Evolutionary conservation across 2,888 invertebrate species (phyloP).

Genomic region (Beris morrisii): DNA sequence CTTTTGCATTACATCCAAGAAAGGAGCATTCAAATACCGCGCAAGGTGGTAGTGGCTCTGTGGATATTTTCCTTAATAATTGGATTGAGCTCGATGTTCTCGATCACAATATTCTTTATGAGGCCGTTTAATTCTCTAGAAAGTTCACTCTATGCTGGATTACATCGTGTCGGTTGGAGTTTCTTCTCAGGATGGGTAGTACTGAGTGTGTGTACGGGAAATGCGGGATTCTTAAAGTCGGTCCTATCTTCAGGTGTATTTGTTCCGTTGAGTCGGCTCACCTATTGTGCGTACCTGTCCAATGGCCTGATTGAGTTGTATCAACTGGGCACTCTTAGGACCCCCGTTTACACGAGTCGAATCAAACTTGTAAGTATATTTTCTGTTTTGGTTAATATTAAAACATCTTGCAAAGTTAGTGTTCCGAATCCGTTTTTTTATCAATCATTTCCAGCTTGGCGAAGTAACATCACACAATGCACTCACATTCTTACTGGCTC

Average conservation of each 20-base stretch:
- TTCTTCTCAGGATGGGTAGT: constrained; percentile 69
- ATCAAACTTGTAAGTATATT: constrained; percentile 62
- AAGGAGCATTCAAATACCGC: constrained; percentile 58
- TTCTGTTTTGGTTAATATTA: too few species aligned
- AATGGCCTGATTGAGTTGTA: constrained; percentile 72
- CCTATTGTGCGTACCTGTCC: constrained; percentile 72
- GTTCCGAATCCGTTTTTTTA: not conserved
- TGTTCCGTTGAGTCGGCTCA: constrained; percentile 68
- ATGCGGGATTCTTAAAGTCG: constrained; percentile 59
- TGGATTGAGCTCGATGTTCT: constrained; percentile 63
- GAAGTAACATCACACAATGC: constrained; percentile 63
- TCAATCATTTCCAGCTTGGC: constrained; percentile 56
- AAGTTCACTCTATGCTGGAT: constrained; percentile 66
- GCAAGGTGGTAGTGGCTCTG: constrained; percentile 46
- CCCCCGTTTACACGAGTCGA: constrained; percentile 64
- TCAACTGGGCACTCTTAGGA: constrained; percentile 63
- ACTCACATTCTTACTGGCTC: constrained; percentile 64
- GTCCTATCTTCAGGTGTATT: constrained; percentile 55
- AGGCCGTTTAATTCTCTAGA: constrained; percentile 63
- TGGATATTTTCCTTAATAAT: constrained; percentile 51
- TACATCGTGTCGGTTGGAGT: constrained; percentile 71
- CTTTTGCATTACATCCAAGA: constrained; percentile 66
- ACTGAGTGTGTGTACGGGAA: constrained; percentile 66
- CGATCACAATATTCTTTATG: constrained; percentile 66
- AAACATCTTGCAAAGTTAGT: not conserved